phyloP scores from a whole-genome alignment of 2,113 vertebrate genomes.

The Psephotus haematonotus region DNA sequence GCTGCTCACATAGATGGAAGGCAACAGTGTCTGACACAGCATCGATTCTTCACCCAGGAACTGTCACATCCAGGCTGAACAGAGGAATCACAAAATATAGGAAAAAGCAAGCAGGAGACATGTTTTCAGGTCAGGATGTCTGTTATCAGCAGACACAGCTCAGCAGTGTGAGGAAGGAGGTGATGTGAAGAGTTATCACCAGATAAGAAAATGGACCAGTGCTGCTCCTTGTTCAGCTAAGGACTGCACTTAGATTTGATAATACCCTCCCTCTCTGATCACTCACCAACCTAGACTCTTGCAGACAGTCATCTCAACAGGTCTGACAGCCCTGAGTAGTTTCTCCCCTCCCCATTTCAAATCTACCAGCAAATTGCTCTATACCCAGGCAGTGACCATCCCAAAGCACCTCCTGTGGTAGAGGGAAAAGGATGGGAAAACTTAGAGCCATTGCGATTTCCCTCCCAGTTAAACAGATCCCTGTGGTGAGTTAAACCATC shows the following conservation, averaged over 20 bases:
- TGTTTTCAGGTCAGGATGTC: neutral
- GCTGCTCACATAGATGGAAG: neutral
- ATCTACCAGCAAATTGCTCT: neutral
- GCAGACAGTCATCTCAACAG: neutral
- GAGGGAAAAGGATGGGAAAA: neutral
- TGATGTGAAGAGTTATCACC: neutral
- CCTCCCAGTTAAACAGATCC: neutral
- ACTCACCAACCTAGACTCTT: neutral
- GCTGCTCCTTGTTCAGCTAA: neutral
- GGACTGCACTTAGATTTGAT: neutral
- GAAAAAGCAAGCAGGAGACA: neutral
- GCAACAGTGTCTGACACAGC: neutral
- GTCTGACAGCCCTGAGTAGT: neutral
- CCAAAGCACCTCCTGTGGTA: neutral
- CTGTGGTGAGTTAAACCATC: neutral
- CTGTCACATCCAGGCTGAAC: neutral
- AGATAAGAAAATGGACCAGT: neutral
- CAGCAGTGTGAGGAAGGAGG: neutral
- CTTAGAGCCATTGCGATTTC: neutral
- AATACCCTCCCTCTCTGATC: neutral
- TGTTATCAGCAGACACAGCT: neutral
- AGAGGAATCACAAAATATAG: neutral
- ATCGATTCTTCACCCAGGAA: neutral
- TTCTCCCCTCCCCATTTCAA: neutral
- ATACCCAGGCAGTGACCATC: neutral